Conservation (phyloP, 2,797 vertebrate species). For the Tauraco hartlaubi region DNA sequence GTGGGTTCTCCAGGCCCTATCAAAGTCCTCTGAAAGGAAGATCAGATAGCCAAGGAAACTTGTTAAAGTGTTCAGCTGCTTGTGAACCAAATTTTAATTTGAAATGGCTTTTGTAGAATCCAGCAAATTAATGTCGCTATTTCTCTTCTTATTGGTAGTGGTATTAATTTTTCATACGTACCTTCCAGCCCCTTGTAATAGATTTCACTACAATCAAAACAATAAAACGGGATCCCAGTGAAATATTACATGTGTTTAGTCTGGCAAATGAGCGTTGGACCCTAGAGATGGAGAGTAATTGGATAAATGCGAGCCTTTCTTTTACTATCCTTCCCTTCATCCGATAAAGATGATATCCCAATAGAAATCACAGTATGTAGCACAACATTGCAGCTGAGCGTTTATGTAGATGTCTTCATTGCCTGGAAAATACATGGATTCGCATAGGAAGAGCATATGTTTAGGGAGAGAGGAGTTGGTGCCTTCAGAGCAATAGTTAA, state of each 20-base stretch:
- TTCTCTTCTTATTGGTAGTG: slow-evolving; percentile 15
- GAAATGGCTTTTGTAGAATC: slow-evolving; percentile 38
- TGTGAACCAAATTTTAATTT: slow-evolving; percentile 37
- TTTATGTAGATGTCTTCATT: slow-evolving; percentile 34
- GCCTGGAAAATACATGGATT: slow-evolving; percentile 4
- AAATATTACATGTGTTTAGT: slow-evolving; percentile 66
- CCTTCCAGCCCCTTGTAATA: slow-evolving; percentile 56
- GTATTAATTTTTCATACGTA: slow-evolving; percentile 50
- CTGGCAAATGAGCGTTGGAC: slow-evolving; percentile 63
- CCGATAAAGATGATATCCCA: slow-evolving; percentile 45
- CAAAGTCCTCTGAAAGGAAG: slow-evolving; percentile 31
- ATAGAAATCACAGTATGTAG: slow-evolving; percentile 17
- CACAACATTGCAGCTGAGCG: not conserved
- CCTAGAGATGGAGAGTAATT: slow-evolving; percentile 65
- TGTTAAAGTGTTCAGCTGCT: slow-evolving; percentile 33
- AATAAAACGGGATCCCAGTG: slow-evolving; percentile 50
- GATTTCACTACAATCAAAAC: slow-evolving; percentile 60
- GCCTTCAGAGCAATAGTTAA: not conserved
- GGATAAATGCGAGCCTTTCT: slow-evolving; percentile 47
- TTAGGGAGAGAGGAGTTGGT: not conserved
- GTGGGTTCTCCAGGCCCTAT: slow-evolving; percentile 25
- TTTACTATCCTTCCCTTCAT: slow-evolving; percentile 48
- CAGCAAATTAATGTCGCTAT: slow-evolving; percentile 41
- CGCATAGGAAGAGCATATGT: not conserved
- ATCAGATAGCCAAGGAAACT: slow-evolving; percentile 17